Evolutionary conservation across 2,113 vertebrate genomes (phyloP).

Genomic region (Romanogobio albipinnatus): DNA sequence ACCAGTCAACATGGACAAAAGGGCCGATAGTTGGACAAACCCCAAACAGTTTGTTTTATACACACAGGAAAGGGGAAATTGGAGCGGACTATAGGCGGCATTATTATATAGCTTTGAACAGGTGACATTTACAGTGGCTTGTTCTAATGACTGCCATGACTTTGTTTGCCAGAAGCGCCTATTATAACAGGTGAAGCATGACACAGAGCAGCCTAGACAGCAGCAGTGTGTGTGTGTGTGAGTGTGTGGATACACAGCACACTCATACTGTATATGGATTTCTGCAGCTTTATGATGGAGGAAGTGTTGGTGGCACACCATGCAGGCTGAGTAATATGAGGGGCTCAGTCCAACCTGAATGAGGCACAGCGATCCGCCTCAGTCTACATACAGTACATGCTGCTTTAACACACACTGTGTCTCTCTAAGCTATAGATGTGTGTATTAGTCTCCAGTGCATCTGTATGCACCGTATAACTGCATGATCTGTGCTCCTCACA

Average conservation of each 20-base stretch:
- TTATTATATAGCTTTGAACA: conserved; percentile 63
- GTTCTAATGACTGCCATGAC: conserved; percentile 64
- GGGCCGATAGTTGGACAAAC: neutral
- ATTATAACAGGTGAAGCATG: conserved; percentile 55
- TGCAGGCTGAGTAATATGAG: neutral
- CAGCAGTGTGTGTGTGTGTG: conserved; percentile 2
- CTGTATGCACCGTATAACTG: neutral
- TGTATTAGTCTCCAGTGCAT: neutral
- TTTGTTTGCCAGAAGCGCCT: conserved; percentile 62
- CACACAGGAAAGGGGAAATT: neutral
- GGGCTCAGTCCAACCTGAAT: neutral
- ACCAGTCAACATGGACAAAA: neutral
- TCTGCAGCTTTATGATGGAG: neutral
- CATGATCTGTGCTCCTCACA: neutral
- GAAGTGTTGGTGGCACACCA: neutral
- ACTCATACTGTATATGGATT: neutral
- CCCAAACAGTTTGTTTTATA: neutral
- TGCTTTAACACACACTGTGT: neutral
- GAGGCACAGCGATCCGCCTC: neutral
- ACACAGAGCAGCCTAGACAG: conserved; percentile 28
- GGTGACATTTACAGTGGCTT: conserved; percentile 70
- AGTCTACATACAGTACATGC: neutral
- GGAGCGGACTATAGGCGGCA: neutral
- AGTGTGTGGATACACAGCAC: neutral
- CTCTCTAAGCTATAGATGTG: neutral